phyloP scores from a whole-genome alignment of 1,140 invertebrate species.

The Mylabris phalerata region DNA sequence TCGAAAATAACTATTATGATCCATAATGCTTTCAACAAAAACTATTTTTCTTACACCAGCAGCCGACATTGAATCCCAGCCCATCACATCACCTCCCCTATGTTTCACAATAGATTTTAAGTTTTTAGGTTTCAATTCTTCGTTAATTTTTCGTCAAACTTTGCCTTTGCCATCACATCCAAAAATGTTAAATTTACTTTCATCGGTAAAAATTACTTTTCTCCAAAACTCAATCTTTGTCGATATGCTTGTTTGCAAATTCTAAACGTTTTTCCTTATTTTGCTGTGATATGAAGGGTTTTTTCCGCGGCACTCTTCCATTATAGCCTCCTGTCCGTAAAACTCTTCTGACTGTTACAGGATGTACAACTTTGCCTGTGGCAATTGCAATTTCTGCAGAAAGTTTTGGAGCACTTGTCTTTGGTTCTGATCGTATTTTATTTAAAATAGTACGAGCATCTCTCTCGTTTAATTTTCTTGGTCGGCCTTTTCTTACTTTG shows the following conservation, averaged over 20 bases:
- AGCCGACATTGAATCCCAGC: slow-evolving; percentile 36
- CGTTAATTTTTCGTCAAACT: slow-evolving; percentile 21
- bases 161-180: slow-evolving; percentile 14
- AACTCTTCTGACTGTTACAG: no score
- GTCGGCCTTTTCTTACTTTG: no score
- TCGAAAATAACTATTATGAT: no score
- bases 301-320: not conserved
- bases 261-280: slow-evolving; percentile 14
- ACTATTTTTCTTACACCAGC: slow-evolving; percentile 3
- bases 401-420: no score
- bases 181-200: slow-evolving; percentile 33
- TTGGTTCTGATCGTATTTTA: no score
- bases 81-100: slow-evolving; percentile 31
- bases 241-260: no score
- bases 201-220: slow-evolving; percentile 13
- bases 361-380: no score
- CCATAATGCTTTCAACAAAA: slow-evolving; percentile 26
- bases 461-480: no score
- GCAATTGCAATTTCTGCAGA: no score
- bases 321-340: no score
- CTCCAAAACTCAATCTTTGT: no score
- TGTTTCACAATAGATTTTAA: slow-evolving; percentile 31
- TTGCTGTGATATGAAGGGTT: slow-evolving; percentile 15
- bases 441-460: no score
- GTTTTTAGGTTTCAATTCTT: slow-evolving; percentile 21